These are phyloP conservation scores for Carterocephalus palaemon DNA, from an alignment of 2,888 invertebrate genomes.

Conservation along the genomic window DNA sequence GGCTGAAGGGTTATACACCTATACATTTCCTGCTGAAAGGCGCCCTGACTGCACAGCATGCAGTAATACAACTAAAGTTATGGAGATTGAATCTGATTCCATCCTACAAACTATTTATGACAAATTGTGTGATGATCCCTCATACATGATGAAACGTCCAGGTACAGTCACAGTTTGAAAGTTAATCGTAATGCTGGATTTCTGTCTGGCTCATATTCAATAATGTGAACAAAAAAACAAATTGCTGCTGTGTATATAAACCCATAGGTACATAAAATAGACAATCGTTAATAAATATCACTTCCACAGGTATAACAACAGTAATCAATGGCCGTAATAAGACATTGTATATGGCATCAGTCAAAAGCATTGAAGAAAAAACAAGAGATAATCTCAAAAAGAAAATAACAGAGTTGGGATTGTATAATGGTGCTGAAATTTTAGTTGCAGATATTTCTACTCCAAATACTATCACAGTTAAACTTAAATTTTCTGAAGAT, in stretches of 20 bases:
- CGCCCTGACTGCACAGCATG: constrained; percentile 94
- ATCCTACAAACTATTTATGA: constrained; percentile 90
- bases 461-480: constrained; percentile 88
- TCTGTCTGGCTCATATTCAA: no score
- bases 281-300: not conserved
- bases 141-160: constrained; percentile 95
- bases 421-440: constrained; percentile 90
- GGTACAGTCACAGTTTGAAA: constrained; percentile 53
- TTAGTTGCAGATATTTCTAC: constrained; percentile 95
- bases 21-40: constrained; percentile 95
- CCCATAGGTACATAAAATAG: no score
- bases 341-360: constrained; percentile 95
- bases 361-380: constrained; percentile 93
- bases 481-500: constrained; percentile 82
- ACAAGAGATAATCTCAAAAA: constrained; percentile 93
- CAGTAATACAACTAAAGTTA: constrained; percentile 82
- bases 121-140: constrained; percentile 85
- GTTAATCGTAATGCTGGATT: no score
- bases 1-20: constrained; percentile 96
- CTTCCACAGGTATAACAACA: constrained; percentile 84
- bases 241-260: no score
- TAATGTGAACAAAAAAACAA: no score
- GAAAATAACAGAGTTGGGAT: constrained; percentile 89
- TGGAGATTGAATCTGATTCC: constrained; percentile 79
- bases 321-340: constrained; percentile 89